These are phyloP conservation scores for Machaerirhynchus nigripectus DNA, from an alignment of 2,113 vertebrate species.

Conservation along the genomic window DNA sequence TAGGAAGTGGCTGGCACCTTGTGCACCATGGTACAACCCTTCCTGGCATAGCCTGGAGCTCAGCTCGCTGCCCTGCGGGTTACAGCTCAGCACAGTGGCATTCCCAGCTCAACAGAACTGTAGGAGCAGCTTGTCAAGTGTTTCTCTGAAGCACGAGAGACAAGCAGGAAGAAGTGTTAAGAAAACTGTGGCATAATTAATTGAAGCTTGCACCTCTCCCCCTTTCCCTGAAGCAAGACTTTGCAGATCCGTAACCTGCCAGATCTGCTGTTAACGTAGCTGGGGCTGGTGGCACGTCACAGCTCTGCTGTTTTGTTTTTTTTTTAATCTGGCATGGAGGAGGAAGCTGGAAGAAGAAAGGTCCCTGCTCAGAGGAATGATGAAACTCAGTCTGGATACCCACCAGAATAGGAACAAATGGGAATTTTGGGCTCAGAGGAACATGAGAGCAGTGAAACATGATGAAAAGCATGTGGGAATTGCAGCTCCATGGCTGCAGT, in stretches of 20 bases:
- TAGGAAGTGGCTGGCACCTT: neutral
- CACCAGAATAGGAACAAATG: neutral
- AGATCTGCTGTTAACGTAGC: constrained; percentile 5
- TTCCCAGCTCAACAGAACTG: neutral
- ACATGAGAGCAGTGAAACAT: neutral
- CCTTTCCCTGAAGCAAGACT: neutral
- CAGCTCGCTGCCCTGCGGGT: neutral
- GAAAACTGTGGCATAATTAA: constrained; percentile 58
- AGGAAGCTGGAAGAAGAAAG: neutral
- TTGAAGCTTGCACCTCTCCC: neutral
- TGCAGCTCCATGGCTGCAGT: rapidly evolving
- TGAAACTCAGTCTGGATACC: neutral
- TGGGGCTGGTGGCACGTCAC: neutral
- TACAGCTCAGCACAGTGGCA: neutral
- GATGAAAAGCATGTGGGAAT: neutral
- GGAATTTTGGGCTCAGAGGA: neutral
- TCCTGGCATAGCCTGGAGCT: neutral
- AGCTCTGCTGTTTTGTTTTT: neutral
- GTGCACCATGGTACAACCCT: neutral
- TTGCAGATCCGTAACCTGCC: neutral
- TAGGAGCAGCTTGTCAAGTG: neutral
- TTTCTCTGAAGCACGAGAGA: neutral
- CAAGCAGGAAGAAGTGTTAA: constrained; percentile 38
- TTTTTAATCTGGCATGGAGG: neutral
- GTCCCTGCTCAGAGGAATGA: neutral